Percentiles rank a stretch among this genome's conserved stretches.
These are phyloP conservation scores for Griposia aprilina DNA, from an alignment of 2,888 invertebrate species.

Conservation along the genomic window DNA sequence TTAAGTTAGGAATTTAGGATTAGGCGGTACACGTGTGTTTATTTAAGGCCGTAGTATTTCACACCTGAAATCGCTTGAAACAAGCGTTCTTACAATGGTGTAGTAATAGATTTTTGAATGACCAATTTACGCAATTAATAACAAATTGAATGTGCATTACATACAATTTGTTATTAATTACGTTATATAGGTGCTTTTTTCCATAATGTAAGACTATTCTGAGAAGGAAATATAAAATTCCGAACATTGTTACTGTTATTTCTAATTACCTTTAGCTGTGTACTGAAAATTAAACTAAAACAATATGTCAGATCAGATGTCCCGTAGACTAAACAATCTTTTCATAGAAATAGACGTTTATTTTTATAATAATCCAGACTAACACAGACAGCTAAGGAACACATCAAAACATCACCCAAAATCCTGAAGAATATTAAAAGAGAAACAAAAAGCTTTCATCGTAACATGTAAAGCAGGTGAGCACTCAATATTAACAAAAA, in stretches of 20 bases:
- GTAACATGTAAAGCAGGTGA: not conserved
- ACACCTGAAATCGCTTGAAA: not conserved
- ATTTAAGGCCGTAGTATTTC: not conserved
- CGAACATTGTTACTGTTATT: not conserved
- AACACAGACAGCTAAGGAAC: not conserved
- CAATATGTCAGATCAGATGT: not conserved
- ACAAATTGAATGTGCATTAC: not conserved
- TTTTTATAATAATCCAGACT: not conserved
- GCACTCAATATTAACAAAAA: not conserved
- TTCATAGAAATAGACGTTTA: conserved; percentile 1
- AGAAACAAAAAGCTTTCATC: not conserved
- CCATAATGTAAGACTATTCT: not conserved
- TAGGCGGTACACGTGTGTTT: conserved; percentile 1
- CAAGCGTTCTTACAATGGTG: not conserved
- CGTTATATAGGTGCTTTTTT: not conserved
- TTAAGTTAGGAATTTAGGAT: not conserved
- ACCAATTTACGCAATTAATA: not conserved
- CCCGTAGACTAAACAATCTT: conserved; percentile 28
- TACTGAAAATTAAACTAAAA: not conserved
- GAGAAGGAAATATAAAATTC: not conserved
- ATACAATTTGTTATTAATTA: not conserved
- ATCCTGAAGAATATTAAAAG: not conserved
- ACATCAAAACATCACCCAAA: not conserved
- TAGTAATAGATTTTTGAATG: not conserved
- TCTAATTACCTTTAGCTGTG: not conserved